These are phyloP conservation scores for Operophtera brumata DNA, from an alignment of 2,888 invertebrate genomes.

Conservation along the genomic window DNA sequence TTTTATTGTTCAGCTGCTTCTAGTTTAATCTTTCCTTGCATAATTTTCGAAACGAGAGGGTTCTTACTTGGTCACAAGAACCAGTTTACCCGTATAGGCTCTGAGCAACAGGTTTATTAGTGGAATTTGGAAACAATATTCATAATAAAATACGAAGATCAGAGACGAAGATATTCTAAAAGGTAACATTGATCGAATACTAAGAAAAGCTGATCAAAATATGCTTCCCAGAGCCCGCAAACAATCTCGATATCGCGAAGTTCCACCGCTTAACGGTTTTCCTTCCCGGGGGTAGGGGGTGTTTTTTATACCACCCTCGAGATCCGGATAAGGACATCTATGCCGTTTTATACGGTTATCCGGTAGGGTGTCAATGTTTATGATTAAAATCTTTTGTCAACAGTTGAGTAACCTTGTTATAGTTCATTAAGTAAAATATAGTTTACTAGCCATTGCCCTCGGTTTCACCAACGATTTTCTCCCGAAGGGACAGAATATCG, in stretches of 20 bases:
- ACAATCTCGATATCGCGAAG: slow-evolving; percentile 38
- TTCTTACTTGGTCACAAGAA: too few relatives aligned
- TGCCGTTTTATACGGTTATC: slow-evolving; percentile 63
- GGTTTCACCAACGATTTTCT: too few relatives aligned
- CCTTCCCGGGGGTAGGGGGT: slow-evolving; percentile 22
- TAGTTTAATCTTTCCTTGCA: neutral
- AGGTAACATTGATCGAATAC: neutral
- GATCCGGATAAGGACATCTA: slow-evolving; percentile 68
- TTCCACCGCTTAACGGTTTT: slow-evolving; percentile 38
- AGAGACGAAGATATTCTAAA: too few relatives aligned
- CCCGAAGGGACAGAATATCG: too few relatives aligned
- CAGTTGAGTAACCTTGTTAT: neutral
- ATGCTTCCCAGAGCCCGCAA: slow-evolving; percentile 35
- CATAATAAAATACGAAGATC: neutral
- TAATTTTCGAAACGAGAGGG: too few relatives aligned
- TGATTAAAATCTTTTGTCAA: slow-evolving; percentile 2
- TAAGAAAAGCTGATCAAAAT: slow-evolving; percentile 24
- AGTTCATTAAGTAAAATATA: too few relatives aligned
- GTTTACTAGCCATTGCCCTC: too few relatives aligned
- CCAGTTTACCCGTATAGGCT: too few relatives aligned
- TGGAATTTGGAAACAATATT: too few relatives aligned
- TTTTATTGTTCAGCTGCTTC: too few relatives aligned
- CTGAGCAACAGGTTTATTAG: too few relatives aligned
- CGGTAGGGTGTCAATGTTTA: slow-evolving; percentile 39
- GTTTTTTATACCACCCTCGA: slow-evolving; percentile 55